phyloP scores from a whole-genome alignment of 1,140 invertebrate species.

The Brachionus angularis region DNA sequence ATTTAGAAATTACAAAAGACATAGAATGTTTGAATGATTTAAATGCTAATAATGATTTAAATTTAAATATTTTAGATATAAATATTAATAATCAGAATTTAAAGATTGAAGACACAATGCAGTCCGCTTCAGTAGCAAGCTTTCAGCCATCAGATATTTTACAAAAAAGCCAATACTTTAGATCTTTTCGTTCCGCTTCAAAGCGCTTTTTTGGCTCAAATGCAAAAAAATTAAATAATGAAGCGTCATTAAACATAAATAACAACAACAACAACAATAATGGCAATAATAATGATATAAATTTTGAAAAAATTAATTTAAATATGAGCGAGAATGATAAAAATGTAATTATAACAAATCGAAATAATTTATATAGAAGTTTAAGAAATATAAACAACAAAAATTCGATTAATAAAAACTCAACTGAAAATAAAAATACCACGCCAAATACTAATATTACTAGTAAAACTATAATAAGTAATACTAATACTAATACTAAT shows the following conservation, averaged over 20 bases:
- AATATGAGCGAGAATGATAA: background rate
- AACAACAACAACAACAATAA: background rate
- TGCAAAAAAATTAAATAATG: no score
- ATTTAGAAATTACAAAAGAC: no score
- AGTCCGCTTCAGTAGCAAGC: conserved; percentile 14
- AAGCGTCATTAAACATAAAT: no score
- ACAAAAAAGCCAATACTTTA: conserved; percentile 24
- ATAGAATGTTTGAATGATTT: background rate
- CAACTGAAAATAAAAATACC: no score
- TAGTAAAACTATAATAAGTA: no score
- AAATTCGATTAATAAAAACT: no score
- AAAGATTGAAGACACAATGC: conserved; percentile 4
- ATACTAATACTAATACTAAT: background rate
- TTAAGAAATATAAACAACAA: conserved; percentile 34
- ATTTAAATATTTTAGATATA: background rate
- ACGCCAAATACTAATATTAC: no score
- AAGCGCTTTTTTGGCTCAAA: conserved; percentile 25
- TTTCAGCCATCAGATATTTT: conserved; percentile 35
- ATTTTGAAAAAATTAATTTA: background rate
- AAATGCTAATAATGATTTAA: background rate
- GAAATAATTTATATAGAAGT: conserved; percentile 37
- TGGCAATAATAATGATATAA: background rate
- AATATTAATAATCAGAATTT: background rate
- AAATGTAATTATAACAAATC: conserved; percentile 7
- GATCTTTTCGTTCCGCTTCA: conserved; percentile 44